phyloP scores from a whole-genome alignment of 2,797 vertebrate species.

The Gobionotothen gibberifrons region DNA sequence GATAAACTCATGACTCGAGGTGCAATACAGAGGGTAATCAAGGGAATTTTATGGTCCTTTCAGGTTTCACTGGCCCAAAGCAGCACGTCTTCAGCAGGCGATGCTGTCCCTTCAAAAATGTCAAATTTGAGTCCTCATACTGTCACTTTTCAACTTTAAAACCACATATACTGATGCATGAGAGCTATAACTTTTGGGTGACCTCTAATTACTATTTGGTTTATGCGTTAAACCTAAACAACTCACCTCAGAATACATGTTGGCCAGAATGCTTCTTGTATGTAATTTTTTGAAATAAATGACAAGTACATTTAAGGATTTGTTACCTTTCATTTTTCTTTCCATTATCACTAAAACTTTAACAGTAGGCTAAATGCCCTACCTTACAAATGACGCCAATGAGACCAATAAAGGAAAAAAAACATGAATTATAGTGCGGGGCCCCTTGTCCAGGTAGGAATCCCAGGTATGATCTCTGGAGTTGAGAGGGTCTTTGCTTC shows the following conservation, averaged over 20 bases:
- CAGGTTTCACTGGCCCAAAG: constrained; percentile 35
- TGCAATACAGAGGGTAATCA: constrained; percentile 66
- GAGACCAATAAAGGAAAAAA: not conserved
- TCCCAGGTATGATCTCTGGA: constrained; percentile 55
- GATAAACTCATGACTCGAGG: constrained; percentile 84
- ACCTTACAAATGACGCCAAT: not conserved
- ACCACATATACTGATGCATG: too few relatives aligned
- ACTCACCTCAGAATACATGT: not conserved
- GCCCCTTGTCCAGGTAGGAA: constrained; percentile 47
- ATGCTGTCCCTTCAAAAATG: constrained; percentile 1
- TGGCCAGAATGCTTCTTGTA: not conserved
- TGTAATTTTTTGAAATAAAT: not conserved
- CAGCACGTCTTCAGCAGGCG: constrained; percentile 31
- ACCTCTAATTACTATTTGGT: constrained; percentile 10
- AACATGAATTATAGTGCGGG: not conserved
- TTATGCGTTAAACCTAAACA: not conserved
- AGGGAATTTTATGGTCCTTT: constrained; percentile 58
- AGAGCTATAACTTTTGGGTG: not conserved
- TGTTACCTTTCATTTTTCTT: not conserved
- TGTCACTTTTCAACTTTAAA: not conserved
- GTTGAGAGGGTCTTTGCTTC: constrained; percentile 7
- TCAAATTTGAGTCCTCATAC: not conserved
- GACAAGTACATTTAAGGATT: not conserved
- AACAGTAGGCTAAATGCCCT: not conserved
- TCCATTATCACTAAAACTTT: not conserved